Evolutionary conservation across 2,113 vertebrate genomes (phyloP).

Genomic region (Cyanistes caeruleus): DNA sequence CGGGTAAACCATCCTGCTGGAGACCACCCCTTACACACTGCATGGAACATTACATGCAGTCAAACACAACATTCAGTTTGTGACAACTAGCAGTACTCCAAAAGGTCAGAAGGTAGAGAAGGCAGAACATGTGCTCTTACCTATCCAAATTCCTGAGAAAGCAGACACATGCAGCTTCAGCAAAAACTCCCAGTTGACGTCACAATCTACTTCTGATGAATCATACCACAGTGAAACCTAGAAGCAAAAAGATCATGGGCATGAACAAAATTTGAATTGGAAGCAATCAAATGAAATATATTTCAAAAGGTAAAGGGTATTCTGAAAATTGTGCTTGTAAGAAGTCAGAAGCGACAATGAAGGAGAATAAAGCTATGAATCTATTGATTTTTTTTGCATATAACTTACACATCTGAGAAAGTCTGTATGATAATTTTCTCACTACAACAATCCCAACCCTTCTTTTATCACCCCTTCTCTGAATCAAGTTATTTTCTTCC

Average conservation of each 20-base stretch:
- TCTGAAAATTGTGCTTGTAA: not conserved
- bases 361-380: not conserved
- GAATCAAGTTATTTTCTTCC: not conserved
- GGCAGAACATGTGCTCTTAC: not conserved
- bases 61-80: not conserved
- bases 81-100: not conserved
- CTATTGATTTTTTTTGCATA: not conserved
- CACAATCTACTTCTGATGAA: not conserved
- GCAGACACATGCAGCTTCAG: not conserved
- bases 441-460: not conserved
- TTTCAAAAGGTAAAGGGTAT: not conserved
- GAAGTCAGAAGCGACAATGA: not conserved
- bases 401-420: not conserved
- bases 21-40: not conserved
- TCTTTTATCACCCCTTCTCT: not conserved
- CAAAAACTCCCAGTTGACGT: not conserved
- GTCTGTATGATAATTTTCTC: not conserved
- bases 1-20: not conserved
- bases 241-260: not conserved
- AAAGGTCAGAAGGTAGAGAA: not conserved
- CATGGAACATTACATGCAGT: accelerated
- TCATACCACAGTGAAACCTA: not conserved
- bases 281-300: not conserved
- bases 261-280: not conserved
- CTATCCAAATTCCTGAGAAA: not conserved